Percentiles rank a stretch among this genome's conserved stretches.
These are phyloP conservation scores for Syngnathus acus DNA, from an alignment of 2,797 vertebrate genomes.

Conservation along the genomic window DNA sequence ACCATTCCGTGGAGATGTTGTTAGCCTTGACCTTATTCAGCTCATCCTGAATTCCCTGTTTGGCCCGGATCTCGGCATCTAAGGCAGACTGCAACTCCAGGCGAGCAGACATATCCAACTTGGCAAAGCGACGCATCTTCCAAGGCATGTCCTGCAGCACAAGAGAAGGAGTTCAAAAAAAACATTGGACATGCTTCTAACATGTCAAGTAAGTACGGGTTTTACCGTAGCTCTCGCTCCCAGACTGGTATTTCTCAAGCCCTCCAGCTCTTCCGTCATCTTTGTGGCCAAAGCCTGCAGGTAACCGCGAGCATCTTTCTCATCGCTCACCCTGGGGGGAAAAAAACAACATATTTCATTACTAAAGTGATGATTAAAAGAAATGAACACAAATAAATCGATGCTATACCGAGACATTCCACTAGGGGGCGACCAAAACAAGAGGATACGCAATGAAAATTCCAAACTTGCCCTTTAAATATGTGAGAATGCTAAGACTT, in stretches of 20 bases:
- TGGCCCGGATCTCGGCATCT: constrained; percentile 95
- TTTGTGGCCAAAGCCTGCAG: constrained; percentile 96
- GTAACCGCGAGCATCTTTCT: constrained; percentile 96
- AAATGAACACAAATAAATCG: not conserved
- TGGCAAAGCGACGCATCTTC: constrained; percentile 97
- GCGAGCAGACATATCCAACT: constrained; percentile 97
- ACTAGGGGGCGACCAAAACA: constrained; percentile 34
- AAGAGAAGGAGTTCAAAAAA: not conserved
- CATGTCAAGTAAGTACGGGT: not conserved
- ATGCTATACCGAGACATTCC: not conserved
- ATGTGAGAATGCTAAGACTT: constrained; percentile 39
- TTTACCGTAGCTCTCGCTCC: constrained; percentile 90
- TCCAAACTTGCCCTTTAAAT: constrained; percentile 12
- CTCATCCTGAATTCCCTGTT: constrained; percentile 93
- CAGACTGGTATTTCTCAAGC: constrained; percentile 88
- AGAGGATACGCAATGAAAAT: constrained; percentile 9
- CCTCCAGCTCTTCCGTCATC: constrained; percentile 97
- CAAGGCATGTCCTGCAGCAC: constrained; percentile 89
- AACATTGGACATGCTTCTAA: not conserved
- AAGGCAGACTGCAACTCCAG: constrained; percentile 94
- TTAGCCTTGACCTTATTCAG: constrained; percentile 93
- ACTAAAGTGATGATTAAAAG: not conserved
- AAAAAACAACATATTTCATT: constrained; percentile 7
- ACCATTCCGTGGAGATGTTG: constrained; percentile 93
- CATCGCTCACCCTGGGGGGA: constrained; percentile 88